Evolutionary conservation across 2,888 invertebrate genomes (phyloP), one percentile per base, ranked within the genome.

Genomic region (Parnassius mnemosyne): DNA sequence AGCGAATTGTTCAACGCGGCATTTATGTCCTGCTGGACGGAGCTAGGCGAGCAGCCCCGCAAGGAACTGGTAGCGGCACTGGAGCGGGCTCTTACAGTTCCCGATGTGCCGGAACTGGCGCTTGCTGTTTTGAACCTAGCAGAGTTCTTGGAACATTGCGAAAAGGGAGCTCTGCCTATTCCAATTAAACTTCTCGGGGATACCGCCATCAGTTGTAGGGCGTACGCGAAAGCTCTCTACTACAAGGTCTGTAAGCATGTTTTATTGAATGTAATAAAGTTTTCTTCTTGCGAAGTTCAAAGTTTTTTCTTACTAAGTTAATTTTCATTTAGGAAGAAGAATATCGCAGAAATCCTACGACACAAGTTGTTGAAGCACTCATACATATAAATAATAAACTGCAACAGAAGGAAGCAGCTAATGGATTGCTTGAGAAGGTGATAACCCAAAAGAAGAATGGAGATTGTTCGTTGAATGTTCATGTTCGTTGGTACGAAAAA

Each of bases 71-170:
- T 98, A 3, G 90, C 93, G 46, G 96, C 96, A 44, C 86, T 99
- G 41, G 96, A 97, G 73, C 95, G 96, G 75, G 99, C 99, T 0
- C 89, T 99, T 12, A 94, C 94, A 68, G 97, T 97, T 0, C 97
- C 97, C 2, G 98, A 98, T 79, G 94, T 97, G 60, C 97, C 98
- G 0, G 99, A 99, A 84, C 95, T 99, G 41, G 97, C 98, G 0
- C 97, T 99, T 73, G 97, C 97, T 0, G 96, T 99, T 65, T 92
- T 99, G 12, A 99, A 99, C 89, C 90, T 99, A 67, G 99, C 99
- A 0, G 99, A 99, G 83, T 99, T 99, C 77, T 97, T 99, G 96
- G 99, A 99, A 77, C 99, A 99, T 81, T 99, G 99, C 76, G 99
- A 99, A 79, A 97, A 97, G 84, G 98, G 98, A 44, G 96, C 97